These are phyloP conservation scores for Octodonta nipae DNA, from an alignment of 2,888 invertebrate genomes.

Conservation along the genomic window DNA sequence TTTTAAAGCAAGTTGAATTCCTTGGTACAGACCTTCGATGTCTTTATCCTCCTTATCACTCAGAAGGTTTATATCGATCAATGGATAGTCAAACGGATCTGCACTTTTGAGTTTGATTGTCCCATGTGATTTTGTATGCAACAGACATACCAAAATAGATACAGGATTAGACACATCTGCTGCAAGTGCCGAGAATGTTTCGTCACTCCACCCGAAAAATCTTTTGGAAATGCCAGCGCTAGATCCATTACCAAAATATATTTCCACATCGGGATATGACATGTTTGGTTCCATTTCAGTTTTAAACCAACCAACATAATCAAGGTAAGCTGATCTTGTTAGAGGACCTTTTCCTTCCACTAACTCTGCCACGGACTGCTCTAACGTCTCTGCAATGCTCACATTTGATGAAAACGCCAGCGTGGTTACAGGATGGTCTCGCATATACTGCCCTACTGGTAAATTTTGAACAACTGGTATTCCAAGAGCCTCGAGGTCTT, in stretches of 20 bases:
- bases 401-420: conserved; percentile 55
- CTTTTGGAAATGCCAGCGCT: background rate
- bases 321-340: background rate
- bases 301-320: background rate
- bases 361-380: conserved; percentile 42
- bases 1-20: background rate
- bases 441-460: conserved; percentile 61
- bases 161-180: background rate
- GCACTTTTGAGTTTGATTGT: background rate
- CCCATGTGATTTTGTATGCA: background rate
- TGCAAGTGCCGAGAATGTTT: background rate
- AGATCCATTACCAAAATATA: background rate
- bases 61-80: background rate
- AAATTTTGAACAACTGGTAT: conserved; percentile 51
- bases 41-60: background rate
- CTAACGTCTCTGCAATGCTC: conserved; percentile 22
- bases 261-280: background rate
- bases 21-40: background rate
- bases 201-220: background rate
- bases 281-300: background rate
- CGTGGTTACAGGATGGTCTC: conserved; percentile 60
- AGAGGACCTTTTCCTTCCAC: conserved; percentile 9
- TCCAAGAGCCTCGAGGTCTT: conserved; percentile 43
- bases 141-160: background rate
- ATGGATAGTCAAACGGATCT: conserved; percentile 1